Base-by-base conservation (phyloP, 2,888 invertebrate genomes). In the Choristoneura rosaceana region DNA sequence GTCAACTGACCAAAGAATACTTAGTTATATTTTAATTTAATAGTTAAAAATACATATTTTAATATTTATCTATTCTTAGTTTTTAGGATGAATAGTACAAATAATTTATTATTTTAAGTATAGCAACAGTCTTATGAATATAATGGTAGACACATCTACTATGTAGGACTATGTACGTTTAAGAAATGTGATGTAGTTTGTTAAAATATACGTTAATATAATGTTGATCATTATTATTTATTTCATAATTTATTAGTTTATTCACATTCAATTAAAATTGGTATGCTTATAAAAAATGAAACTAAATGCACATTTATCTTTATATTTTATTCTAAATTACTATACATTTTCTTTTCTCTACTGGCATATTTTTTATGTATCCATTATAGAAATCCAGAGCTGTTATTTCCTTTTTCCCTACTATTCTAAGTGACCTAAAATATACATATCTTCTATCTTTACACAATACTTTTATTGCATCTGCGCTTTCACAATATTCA, bases 311-410 rank as follows among this genome's bases (percentile, higher is more conserved):
- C 12, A 10, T 43, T 59, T 60, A 15, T 15, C 45, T 25, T 17
- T 52, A 50, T 67, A 71, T 77, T 79, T 75, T 68, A 75, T 76
- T 74, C 34, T 78, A 78, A 75, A 81, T 85, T 80, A 90, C 83
- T 88, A 89, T 76, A 79, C 79, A 81, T 76, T 87, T 78, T 79
- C 86, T 86, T 75, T 87, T 86, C 74, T 88, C 87, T 71, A 79
- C 33, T 3, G 88, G 81, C 60, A 87, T 81, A 90, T 96, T 96
- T 82, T 95, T 95, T 43, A 98, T 90, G 88, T 96, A 98, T 9
- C 98, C 98, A 94, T 98, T 98, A 88, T 96, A 96, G 93, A 99
- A 99, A 84, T 98, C 98, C 79, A 90, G 82, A 3, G 98, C 97
- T 65, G 94, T 95, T 95, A 98, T 97, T 80, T 95, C 92, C 86